Conservation (phyloP, 1,140 invertebrate species). For the Tetragonula clypearis region DNA sequence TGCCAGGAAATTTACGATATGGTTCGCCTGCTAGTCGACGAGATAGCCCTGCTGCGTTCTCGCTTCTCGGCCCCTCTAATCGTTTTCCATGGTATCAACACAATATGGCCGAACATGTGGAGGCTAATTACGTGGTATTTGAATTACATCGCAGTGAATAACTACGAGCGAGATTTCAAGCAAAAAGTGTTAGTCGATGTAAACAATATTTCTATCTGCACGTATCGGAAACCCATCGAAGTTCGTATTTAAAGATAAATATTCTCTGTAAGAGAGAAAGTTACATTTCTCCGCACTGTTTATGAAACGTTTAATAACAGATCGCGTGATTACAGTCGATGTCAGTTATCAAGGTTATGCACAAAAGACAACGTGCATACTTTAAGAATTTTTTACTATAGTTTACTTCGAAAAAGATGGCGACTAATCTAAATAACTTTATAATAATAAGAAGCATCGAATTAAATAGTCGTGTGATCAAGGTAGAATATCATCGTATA, state of each 20-base stretch:
- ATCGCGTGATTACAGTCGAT: background rate
- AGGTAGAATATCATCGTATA: slow-evolving; percentile 1
- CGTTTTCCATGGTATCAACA: slow-evolving; percentile 67
- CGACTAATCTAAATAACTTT: background rate
- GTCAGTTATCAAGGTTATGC: slow-evolving; percentile 32
- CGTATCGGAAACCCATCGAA: background rate
- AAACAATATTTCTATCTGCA: background rate
- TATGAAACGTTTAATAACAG: slow-evolving; percentile 19
- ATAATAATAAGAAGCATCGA: background rate
- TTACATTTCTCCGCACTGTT: slow-evolving; percentile 15
- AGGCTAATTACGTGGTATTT: slow-evolving; percentile 14
- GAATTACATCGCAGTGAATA: background rate
- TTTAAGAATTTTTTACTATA: background rate
- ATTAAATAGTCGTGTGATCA: background rate
- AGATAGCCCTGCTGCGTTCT: slow-evolving; percentile 61
- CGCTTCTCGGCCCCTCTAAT: slow-evolving; percentile 56
- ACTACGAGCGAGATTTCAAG: background rate
- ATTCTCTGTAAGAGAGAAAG: background rate
- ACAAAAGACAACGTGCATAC: background rate
- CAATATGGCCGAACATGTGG: slow-evolving; percentile 48
- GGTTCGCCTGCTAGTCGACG: slow-evolving; percentile 67
- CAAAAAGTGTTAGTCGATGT: slow-evolving; percentile 7
- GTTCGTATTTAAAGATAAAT: background rate
- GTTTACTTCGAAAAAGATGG: background rate
- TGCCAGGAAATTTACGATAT: slow-evolving; percentile 63